A percentile compares a stretch with the other conserved stretches of the same genome.
Conservation (phyloP, 2,888 invertebrate genomes). For the Eupeodes luniger region DNA sequence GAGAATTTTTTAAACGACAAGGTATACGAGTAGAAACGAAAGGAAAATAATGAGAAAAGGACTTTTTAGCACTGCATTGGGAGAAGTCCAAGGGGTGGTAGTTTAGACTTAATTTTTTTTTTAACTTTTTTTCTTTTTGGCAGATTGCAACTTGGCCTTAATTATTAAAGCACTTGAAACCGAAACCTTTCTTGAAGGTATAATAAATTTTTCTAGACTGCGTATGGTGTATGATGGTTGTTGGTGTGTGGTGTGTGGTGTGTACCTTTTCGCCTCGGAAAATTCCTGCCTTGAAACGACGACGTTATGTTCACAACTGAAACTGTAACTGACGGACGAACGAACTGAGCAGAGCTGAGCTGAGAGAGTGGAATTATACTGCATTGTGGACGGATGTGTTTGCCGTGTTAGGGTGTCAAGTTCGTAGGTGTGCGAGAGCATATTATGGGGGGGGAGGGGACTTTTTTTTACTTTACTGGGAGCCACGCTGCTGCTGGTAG, state of each 20-base stretch:
- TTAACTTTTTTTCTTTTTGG: slow-evolving; percentile 45
- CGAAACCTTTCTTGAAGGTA: slow-evolving; percentile 61
- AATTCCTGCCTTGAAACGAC: slow-evolving; percentile 39
- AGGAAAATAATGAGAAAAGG: background rate
- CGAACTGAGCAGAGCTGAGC: slow-evolving; percentile 13
- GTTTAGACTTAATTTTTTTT: background rate
- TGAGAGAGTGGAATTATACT: slow-evolving; percentile 67
- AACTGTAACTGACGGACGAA: slow-evolving; percentile 27
- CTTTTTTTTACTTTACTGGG: background rate
- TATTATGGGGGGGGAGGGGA: slow-evolving; percentile 22
- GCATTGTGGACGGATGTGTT: slow-evolving; percentile 68
- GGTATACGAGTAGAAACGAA: background rate
- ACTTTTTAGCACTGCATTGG: slow-evolving; percentile 60
- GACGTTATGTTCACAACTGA: slow-evolving; percentile 71
- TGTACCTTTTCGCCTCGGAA: slow-evolving; percentile 4
- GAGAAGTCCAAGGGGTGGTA: slow-evolving; percentile 27
- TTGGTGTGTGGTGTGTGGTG: background rate
- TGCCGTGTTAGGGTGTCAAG: slow-evolving; percentile 72
- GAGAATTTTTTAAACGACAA: background rate
- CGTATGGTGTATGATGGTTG: slow-evolving; percentile 13
- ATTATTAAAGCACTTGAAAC: slow-evolving; percentile 61
- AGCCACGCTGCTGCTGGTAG: no score
- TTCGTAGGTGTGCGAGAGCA: slow-evolving; percentile 68
- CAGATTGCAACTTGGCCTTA: slow-evolving; percentile 58
- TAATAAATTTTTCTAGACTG: slow-evolving; percentile 28